phyloP scores from a whole-genome alignment of 2,797 vertebrate species.

The Acrocephalus scirpaceus region DNA sequence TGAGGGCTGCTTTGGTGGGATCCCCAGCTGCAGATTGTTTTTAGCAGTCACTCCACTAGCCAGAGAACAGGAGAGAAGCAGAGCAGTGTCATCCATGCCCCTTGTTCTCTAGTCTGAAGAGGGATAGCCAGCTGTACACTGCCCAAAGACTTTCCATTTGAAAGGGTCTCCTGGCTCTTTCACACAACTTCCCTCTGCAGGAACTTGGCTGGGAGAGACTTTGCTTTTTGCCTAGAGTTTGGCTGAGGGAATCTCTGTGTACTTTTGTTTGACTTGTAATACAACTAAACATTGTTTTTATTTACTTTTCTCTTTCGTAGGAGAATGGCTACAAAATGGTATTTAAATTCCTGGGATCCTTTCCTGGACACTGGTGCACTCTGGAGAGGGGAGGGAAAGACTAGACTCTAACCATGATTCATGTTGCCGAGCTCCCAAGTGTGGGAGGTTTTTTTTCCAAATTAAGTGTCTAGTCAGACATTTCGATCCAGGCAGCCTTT shows the following conservation, averaged over 20 bases:
- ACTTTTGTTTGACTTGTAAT: conserved; percentile 32
- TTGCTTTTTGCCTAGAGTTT: conserved; percentile 38
- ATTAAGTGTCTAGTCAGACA: not conserved
- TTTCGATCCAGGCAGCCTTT: not conserved
- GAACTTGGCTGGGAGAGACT: conserved; percentile 43
- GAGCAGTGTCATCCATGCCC: not conserved
- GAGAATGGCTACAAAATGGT: conserved; percentile 45
- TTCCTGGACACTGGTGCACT: conserved; percentile 6
- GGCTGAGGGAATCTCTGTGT: not conserved
- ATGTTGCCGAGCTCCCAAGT: conserved; percentile 16
- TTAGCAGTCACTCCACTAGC: not conserved
- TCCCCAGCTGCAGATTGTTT: not conserved
- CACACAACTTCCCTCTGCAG: conserved; percentile 22
- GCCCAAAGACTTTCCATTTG: conserved; percentile 34
- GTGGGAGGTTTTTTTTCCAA: not conserved
- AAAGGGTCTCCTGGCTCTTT: conserved; percentile 40
- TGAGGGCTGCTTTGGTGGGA: not conserved
- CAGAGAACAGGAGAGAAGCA: not conserved
- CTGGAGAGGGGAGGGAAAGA: not conserved
- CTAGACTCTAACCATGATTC: not conserved
- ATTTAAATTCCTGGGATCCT: conserved; percentile 34
- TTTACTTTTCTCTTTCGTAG: conserved; percentile 55
- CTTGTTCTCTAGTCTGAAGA: not conserved
- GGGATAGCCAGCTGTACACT: not conserved
- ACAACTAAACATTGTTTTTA: conserved; percentile 44